These are phyloP conservation scores for Sminthurides aquaticus DNA, from an alignment of 2,888 invertebrate genomes.

Conservation along the genomic window DNA sequence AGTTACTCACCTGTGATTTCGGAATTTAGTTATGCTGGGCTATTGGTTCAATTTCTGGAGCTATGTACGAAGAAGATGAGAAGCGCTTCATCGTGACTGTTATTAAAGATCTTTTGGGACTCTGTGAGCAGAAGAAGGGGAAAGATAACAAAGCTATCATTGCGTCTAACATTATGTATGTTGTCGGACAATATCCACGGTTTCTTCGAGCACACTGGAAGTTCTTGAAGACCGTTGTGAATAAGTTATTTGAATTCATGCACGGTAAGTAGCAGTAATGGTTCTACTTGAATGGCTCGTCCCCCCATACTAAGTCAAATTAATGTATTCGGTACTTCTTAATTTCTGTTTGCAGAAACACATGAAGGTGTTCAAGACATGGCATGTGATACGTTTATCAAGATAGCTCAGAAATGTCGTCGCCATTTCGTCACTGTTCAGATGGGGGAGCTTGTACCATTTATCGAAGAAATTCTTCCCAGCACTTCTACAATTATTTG, in stretches of 20 bases:
- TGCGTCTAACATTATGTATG: slow-evolving; percentile 99
- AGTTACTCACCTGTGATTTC: no score
- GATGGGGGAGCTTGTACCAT: slow-evolving; percentile 91
- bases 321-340: slow-evolving; percentile 1
- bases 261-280: slow-evolving; percentile 56
- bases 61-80: slow-evolving; percentile 99
- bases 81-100: slow-evolving; percentile 97
- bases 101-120: slow-evolving; percentile 90
- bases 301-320: neutral
- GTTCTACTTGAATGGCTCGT: neutral
- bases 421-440: slow-evolving; percentile 96
- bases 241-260: slow-evolving; percentile 99
- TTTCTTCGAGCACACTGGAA: slow-evolving; percentile 99
- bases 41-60: slow-evolving; percentile 96
- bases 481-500: slow-evolving; percentile 96
- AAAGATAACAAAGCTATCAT: slow-evolving; percentile 99
- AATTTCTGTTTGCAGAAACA: slow-evolving; percentile 61
- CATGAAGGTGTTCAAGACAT: slow-evolving; percentile 99
- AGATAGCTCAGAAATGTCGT: slow-evolving; percentile 96
- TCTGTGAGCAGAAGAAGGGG: slow-evolving; percentile 96
- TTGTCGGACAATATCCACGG: slow-evolving; percentile 97
- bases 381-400: slow-evolving; percentile 99
- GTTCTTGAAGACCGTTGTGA: slow-evolving; percentile 98
- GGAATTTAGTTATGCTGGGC: slow-evolving; percentile 82
- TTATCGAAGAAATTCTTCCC: slow-evolving; percentile 95